Conservation (phyloP, 2,113 vertebrate genomes). For the Anser cygnoides region DNA sequence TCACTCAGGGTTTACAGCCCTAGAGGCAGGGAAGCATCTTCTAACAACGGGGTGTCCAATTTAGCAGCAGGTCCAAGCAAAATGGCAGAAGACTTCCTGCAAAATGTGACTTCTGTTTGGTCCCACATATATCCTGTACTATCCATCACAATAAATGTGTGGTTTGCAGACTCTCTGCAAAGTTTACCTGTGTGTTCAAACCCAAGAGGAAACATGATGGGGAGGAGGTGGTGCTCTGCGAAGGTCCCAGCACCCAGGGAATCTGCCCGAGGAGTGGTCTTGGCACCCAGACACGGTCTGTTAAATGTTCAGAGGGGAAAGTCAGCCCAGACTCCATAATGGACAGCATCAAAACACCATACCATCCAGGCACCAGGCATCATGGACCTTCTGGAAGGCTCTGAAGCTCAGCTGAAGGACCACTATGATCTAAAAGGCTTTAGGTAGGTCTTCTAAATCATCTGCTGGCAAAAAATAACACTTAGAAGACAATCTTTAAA, state of each 20-base stretch:
- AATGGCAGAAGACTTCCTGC: neutral
- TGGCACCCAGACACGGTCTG: neutral
- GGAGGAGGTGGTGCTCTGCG: neutral
- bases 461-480: neutral
- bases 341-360: neutral
- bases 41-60: neutral
- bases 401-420: neutral
- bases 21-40: neutral
- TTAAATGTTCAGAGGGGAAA: neutral
- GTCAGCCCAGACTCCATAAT: rapidly evolving
- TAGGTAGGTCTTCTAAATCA: neutral
- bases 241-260: neutral
- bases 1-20: neutral
- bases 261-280: neutral
- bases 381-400: neutral
- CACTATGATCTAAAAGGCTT: neutral
- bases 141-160: neutral
- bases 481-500: neutral
- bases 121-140: neutral
- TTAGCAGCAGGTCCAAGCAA: neutral
- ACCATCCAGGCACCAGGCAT: neutral
- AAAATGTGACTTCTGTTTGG: neutral
- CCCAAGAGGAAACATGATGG: neutral
- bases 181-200: neutral
- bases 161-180: neutral